These are phyloP conservation scores for Agrochola litura DNA, from an alignment of 2,888 invertebrate species.

Conservation along the genomic window DNA sequence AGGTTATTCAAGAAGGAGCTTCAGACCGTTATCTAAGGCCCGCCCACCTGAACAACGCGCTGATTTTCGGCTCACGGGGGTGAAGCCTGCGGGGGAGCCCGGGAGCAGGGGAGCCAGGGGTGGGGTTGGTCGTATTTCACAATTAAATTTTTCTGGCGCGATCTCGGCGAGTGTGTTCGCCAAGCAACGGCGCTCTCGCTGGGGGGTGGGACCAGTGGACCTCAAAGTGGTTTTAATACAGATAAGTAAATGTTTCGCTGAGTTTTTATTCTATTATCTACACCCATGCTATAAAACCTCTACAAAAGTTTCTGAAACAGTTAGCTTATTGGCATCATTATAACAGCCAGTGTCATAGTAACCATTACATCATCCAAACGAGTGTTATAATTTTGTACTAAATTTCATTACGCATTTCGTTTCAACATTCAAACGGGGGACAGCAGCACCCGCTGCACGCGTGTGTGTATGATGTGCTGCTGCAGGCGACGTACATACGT, in stretches of 20 bases:
- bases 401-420: no score
- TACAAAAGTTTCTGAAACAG: no score
- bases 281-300: no score
- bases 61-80: constrained; percentile 61
- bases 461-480: no score
- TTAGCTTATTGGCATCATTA: no score
- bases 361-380: no score
- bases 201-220: constrained; percentile 73
- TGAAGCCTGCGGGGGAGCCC: constrained; percentile 54
- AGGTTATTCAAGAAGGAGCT: constrained; percentile 33
- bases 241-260: no score
- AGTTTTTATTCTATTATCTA: neutral
- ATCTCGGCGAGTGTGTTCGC: constrained; percentile 85
- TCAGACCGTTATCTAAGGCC: constrained; percentile 33
- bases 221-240: constrained; percentile 73
- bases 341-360: no score
- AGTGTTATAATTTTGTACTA: no score
- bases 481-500: no score
- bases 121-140: constrained; percentile 84
- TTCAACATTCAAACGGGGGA: no score
- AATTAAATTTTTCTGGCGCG: constrained; percentile 89
- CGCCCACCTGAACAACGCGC: constrained; percentile 69
- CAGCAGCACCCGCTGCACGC: no score
- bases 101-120: constrained; percentile 53
- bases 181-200: constrained; percentile 78